Evolutionary conservation across 2,888 invertebrate species (phyloP).

Genomic region (Orthonychiurus folsomi): DNA sequence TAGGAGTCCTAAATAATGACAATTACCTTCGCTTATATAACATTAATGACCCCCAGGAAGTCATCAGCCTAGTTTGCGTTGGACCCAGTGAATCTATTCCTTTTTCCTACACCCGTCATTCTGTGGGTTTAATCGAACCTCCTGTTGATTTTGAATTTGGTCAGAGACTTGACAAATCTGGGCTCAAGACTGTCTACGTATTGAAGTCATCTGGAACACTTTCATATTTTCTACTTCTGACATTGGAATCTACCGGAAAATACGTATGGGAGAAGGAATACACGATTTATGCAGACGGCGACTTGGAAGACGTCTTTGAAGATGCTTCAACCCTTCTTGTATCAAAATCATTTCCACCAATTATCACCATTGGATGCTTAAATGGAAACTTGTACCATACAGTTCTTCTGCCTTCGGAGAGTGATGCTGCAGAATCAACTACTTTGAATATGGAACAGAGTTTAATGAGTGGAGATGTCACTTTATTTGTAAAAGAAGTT

Average conservation of each 20-base stretch:
- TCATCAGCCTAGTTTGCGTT: not conserved
- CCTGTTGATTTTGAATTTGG: conserved; percentile 17
- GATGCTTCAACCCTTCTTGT: conserved; percentile 12
- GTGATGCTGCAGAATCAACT: not conserved
- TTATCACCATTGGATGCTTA: conserved; percentile 8
- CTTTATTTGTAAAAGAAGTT: conserved; percentile 12
- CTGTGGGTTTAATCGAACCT: not conserved
- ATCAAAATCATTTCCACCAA: conserved; percentile 4
- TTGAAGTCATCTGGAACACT: conserved; percentile 5
- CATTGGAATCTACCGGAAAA: not conserved
- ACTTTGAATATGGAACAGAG: conserved; percentile 8
- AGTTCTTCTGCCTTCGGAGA: conserved; percentile 8
- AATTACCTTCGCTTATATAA: conserved; percentile 5
- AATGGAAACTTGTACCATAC: conserved; percentile 9
- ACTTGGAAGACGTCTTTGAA: conserved; percentile 10
- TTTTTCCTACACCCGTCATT: not conserved
- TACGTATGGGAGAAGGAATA: conserved; percentile 6
- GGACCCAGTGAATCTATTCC: not conserved
- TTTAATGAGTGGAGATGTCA: not conserved
- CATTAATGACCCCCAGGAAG: not conserved
- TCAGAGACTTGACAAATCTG: not conserved
- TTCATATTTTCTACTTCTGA: conserved; percentile 9
- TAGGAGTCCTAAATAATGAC: conserved; percentile 12
- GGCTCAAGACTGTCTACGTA: conserved; percentile 1
- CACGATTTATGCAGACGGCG: conserved; percentile 7